A percentile compares a stretch with the other conserved stretches of the same genome.
Evolutionary conservation across 2,113 vertebrate genomes (phyloP).

Genomic region (Pelecanoides urinatrix): DNA sequence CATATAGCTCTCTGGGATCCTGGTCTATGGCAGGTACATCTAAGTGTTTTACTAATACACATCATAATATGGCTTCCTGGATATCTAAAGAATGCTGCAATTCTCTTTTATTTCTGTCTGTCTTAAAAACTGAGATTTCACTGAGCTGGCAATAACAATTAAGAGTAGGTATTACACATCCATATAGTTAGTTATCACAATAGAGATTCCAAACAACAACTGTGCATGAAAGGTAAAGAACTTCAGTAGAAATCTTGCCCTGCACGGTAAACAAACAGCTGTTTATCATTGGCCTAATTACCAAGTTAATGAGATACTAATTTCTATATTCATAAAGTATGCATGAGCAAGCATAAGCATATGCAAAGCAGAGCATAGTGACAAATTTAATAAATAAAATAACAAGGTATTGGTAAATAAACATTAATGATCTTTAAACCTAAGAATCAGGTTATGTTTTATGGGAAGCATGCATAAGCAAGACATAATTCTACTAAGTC

Average conservation of each 20-base stretch:
- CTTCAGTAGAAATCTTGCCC: constrained; percentile 70
- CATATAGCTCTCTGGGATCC: not conserved
- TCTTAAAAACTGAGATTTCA: constrained; percentile 32
- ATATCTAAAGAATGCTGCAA: not conserved
- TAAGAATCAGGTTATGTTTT: not conserved
- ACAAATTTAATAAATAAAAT: constrained; percentile 88
- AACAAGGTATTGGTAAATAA: constrained; percentile 79
- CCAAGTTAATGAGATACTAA: constrained; percentile 92
- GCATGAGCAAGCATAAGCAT: constrained; percentile 80
- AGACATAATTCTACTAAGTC: not conserved
- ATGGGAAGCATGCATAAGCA: not conserved
- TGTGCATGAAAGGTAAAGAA: constrained; percentile 73
- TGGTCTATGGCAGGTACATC: not conserved
- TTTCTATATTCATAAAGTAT: constrained; percentile 87
- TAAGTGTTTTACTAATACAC: not conserved
- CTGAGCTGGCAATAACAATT: constrained; percentile 48
- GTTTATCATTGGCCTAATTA: constrained; percentile 92
- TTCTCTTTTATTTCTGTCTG: not conserved
- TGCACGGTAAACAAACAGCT: constrained; percentile 82
- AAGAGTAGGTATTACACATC: constrained; percentile 28
- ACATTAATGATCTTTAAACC: constrained; percentile 69
- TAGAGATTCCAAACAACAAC: constrained; percentile 29
- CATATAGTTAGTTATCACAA: not conserved
- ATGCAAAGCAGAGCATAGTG: constrained; percentile 81
- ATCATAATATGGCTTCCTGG: not conserved